phyloP scores from a whole-genome alignment of 2,888 invertebrate species.

The Diarsia rubi region DNA sequence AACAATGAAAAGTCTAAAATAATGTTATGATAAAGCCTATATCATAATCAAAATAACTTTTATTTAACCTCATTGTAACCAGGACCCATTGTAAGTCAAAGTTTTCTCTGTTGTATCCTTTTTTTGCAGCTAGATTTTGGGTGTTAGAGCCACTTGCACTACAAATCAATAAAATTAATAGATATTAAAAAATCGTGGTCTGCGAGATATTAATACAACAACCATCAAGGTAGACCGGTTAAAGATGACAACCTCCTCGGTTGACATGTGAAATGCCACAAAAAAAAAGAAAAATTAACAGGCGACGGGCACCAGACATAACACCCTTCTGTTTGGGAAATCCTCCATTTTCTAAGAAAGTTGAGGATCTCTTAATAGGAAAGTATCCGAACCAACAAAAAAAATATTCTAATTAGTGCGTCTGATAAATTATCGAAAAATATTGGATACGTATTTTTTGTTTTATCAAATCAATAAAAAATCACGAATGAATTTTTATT shows the following conservation, averaged over 20 bases:
- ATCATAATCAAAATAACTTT: not conserved
- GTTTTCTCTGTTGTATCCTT: conserved; percentile 31
- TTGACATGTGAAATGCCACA: not conserved
- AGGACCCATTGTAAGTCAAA: conserved; percentile 21
- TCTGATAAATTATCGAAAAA: too few relatives aligned
- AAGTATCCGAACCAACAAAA: too few relatives aligned
- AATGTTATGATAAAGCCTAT: not conserved
- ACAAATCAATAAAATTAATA: not conserved
- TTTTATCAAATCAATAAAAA: too few relatives aligned
- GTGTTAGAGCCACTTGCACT: conserved; percentile 19
- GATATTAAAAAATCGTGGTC: not conserved
- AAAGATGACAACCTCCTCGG: not conserved
- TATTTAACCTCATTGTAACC: conserved; percentile 1
- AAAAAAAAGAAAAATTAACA: not conserved
- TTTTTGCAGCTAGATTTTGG: conserved; percentile 17
- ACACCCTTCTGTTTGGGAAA: not conserved
- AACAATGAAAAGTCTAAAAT: not conserved
- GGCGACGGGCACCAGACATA: not conserved
- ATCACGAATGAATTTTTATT: too few relatives aligned
- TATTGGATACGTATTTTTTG: too few relatives aligned
- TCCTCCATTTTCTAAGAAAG: not conserved
- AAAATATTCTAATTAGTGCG: too few relatives aligned
- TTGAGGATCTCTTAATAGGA: too few relatives aligned
- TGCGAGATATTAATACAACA: not conserved
- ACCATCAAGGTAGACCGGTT: not conserved